A percentile compares a stretch with the other conserved stretches of the same genome.
These are phyloP conservation scores for Poeciliopsis prolifica DNA, from an alignment of 2,113 vertebrate genomes.

Conservation along the genomic window DNA sequence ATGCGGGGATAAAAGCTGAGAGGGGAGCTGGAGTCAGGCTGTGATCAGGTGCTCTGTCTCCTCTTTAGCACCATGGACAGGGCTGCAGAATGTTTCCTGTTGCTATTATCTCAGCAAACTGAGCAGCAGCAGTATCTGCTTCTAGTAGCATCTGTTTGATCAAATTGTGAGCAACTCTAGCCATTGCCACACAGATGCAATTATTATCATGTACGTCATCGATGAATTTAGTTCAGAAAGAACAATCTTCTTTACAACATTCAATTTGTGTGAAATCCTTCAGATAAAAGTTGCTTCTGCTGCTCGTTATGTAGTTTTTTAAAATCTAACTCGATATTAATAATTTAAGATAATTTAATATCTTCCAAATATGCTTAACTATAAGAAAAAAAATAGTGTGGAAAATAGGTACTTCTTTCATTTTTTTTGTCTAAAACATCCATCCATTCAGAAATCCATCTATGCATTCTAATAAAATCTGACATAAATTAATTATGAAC, in stretches of 20 bases:
- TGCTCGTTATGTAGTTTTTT: neutral
- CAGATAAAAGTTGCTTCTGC: neutral
- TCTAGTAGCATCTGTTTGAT: too few species aligned
- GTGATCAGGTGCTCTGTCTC: neutral
- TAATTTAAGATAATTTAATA: neutral
- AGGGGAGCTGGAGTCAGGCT: neutral
- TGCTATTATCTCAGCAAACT: neutral
- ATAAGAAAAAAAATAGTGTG: neutral
- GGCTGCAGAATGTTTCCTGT: neutral
- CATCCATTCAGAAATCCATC: neutral
- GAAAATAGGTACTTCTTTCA: neutral
- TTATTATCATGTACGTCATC: neutral
- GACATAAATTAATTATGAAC: neutral
- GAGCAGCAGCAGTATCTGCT: neutral
- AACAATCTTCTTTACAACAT: neutral
- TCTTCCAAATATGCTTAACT: neutral
- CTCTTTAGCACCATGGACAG: constrained; percentile 79
- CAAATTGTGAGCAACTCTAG: too few species aligned
- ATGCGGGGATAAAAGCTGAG: neutral
- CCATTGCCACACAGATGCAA: neutral
- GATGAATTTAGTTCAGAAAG: too few species aligned
- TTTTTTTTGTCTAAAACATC: too few species aligned
- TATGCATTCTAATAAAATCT: too few species aligned
- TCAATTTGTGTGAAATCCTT: too few species aligned
- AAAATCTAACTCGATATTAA: too few species aligned